Evolutionary conservation across 1,140 invertebrate genomes (phyloP).

Genomic region (Penaeus japonicus): DNA sequence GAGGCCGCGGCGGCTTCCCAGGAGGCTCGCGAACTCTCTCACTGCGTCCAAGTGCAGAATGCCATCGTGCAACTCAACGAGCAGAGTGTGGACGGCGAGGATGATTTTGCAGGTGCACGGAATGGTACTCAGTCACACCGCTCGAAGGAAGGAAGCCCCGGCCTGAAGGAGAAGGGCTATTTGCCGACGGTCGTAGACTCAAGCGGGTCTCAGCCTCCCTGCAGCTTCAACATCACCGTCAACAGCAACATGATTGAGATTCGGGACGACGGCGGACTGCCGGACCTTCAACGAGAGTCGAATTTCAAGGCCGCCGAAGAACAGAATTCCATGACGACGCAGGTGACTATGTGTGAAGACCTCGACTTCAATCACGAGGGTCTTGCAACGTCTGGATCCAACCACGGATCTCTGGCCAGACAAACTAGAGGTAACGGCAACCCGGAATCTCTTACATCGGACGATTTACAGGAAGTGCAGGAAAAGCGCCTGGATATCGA

Average conservation of each 20-base stretch:
- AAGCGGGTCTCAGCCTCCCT: background rate
- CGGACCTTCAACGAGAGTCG: background rate
- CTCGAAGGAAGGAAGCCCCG: background rate
- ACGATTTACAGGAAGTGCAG: background rate
- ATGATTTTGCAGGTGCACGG: conserved; percentile 1
- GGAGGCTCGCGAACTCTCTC: background rate
- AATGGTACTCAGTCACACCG: background rate
- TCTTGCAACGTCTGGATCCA: background rate
- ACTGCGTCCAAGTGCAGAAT: conserved; percentile 22
- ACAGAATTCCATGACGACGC: conserved; percentile 15
- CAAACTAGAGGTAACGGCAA: background rate
- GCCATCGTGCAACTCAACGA: conserved; percentile 6
- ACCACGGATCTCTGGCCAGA: background rate
- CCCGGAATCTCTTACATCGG: background rate
- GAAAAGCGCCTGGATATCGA: background rate
- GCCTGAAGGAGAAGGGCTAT: background rate
- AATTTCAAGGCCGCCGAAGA: conserved; percentile 17
- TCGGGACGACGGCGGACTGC: background rate
- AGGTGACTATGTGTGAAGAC: conserved; percentile 14
- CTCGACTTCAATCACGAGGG: background rate
- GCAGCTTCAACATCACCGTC: conserved; percentile 31
- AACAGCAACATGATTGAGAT: conserved; percentile 48
- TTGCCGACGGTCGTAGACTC: background rate
- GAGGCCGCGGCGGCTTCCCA: conserved; percentile 18
- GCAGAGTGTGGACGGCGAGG: background rate